Evolutionary conservation across 2,113 vertebrate genomes (phyloP), one percentile per base, ranked within the genome.

Genomic region (Bufo gargarizans): DNA sequence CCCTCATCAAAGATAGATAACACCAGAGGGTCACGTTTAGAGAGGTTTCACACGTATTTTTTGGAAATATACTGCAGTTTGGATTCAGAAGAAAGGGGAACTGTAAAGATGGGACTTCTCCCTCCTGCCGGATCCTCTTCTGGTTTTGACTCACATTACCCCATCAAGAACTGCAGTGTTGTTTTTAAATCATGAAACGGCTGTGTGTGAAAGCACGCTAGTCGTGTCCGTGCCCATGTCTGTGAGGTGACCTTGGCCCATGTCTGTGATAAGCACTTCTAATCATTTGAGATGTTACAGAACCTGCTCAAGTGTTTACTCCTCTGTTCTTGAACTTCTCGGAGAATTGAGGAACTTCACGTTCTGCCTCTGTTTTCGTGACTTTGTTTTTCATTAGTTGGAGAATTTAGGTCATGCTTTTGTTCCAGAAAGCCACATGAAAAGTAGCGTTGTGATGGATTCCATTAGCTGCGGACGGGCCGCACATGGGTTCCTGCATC

Each of bases 321-420:
- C 33, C 33, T 33, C 33, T 20, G 45, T 76, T 0, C 72, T 74
- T 47, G 6, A 71, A 16, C 5, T 47, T 47, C 71, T 3, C 43
- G 49, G 22, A 43, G n/a, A 43, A 43, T 43, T 22, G 22, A 71
- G 67, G 33, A 71, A 71, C 67, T 43, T 43, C 22, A 13, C 22
- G 1, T 43, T 71, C 33, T 13, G 19, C 67, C 11, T 13, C 22
- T 22, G 22, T 4, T 5, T 71, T 71, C 9, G 11, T 71, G 22
- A 71, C 17, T 76, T 72, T 76, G 72, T 76, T 76, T 76, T 76
- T 76, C 45, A 20, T 76, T 76, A 50, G 72, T 76, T 76, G 4
- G 47, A 76, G 72, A 50, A 76, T 76, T 76, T 76, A 10, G 47
- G 72, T 50, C 72, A 49, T 4, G 45, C 45, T 49, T 49, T 49